These are phyloP conservation scores for Heliornis fulica DNA, from an alignment of 2,113 vertebrate genomes.

Conservation along the genomic window DNA sequence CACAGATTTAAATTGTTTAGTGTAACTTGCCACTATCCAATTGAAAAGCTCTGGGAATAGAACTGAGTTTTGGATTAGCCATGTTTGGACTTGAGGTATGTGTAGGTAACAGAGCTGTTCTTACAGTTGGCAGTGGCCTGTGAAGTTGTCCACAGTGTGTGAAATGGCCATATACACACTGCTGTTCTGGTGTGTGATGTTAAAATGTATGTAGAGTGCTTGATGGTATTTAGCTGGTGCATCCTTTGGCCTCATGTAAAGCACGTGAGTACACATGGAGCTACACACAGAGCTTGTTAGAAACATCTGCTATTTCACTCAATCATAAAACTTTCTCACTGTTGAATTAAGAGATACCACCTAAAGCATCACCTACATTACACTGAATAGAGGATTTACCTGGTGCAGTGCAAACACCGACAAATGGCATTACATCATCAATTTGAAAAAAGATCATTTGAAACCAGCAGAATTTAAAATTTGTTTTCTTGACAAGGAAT, in stretches of 20 bases:
- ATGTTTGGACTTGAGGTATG: not conserved
- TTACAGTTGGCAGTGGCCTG: not conserved
- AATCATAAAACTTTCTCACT: not conserved
- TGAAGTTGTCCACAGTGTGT: not conserved
- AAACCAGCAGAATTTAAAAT: not conserved
- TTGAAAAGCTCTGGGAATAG: not conserved
- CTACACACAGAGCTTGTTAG: not conserved
- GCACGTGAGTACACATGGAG: not conserved
- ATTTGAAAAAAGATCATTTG: not conserved
- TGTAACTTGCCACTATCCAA: not conserved
- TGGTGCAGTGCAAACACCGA: not conserved
- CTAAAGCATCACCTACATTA: not conserved
- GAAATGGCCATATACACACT: not conserved
- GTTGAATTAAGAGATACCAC: not conserved
- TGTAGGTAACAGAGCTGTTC: not conserved
- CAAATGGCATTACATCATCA: not conserved
- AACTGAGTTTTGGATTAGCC: not conserved
- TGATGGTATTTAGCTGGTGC: not conserved
- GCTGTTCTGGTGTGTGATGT: not conserved
- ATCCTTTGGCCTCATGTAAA: not conserved
- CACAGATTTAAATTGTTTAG: not conserved
- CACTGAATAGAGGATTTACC: not conserved
- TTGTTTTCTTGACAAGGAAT: not conserved
- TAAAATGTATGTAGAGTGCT: not conserved
- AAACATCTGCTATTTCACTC: not conserved